Base-by-base conservation (phyloP, 2,888 invertebrate genomes). In the Vandiemenella viatica region DNA sequence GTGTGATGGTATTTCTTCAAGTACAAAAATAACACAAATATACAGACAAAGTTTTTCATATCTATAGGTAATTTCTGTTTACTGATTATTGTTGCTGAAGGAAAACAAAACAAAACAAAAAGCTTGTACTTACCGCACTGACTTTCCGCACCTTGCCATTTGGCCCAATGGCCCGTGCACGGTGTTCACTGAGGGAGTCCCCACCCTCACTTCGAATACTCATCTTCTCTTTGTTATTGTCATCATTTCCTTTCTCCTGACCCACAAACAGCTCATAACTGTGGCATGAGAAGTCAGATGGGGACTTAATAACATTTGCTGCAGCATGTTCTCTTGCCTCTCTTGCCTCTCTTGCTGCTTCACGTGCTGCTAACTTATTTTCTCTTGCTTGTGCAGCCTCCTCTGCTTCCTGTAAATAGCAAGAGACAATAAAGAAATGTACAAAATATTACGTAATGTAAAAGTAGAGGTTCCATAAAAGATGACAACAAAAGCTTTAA, bases 251-350 rank as follows among this genome's bases (percentile, higher is more conserved):
- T 61, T 85, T 86, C 63, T 87, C 88, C 66, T 88, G 88, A 62
- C 83, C 85, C 58, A 88, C 85, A 70, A 89, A 91, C 59, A 87
- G 73, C 70, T 92, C 91, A 73, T 90, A 90, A 68, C 90, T 90
- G 66, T 85, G 85, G 67, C 87, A 88, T 53, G 92, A 92, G 67
- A 83, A 83, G 67, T 86, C 88, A 55, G 92, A 91, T 44, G 91
- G 90, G 49, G 91, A 90, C 68, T 91, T 90, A 57, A 85, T 83
- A 62, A 83, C 76, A 62, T 73, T 71, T 19, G 75, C 76, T 50
- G 67, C 68, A 54, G 67, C 68, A 51, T 80, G 80, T 1, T 76
- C 73, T 53, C 75, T 76, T 47, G 65, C 58, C 37, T 50, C 46
- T 23, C 52, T 55, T 22, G 43, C 50, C 2, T 51, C 58, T 32